Conservation (phyloP, 1,140 invertebrate genomes). For the Idris sp. region DNA sequence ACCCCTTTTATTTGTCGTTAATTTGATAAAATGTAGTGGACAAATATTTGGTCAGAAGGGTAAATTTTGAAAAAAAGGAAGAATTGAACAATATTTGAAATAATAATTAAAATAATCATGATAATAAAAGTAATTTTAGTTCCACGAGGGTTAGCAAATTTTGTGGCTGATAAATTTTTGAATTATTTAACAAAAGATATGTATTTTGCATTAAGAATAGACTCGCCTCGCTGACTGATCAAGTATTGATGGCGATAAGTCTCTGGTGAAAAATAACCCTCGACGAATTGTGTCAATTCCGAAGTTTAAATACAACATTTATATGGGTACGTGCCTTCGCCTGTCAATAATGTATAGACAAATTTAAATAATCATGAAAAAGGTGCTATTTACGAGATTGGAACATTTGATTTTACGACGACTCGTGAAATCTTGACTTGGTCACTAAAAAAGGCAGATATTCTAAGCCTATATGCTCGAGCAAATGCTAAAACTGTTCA, state of each 20-base stretch:
- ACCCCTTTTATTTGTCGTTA: slow-evolving; percentile 17
- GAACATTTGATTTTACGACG: slow-evolving; percentile 48
- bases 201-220: slow-evolving; percentile 41
- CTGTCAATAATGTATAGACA: slow-evolving; percentile 65
- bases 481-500: too few relatives aligned
- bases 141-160: slow-evolving; percentile 6
- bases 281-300: slow-evolving; percentile 47
- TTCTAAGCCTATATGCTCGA: too few relatives aligned
- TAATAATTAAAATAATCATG: slow-evolving; percentile 28
- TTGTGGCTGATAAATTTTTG: slow-evolving; percentile 7
- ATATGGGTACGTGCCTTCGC: slow-evolving; percentile 63
- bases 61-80: slow-evolving; percentile 1
- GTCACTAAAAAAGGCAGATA: slow-evolving; percentile 3
- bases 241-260: slow-evolving; percentile 65
- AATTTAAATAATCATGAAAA: slow-evolving; percentile 40
- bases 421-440: slow-evolving; percentile 46
- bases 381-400: slow-evolving; percentile 37
- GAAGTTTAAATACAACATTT: slow-evolving; percentile 69
- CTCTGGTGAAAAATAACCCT: slow-evolving; percentile 57
- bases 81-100: slow-evolving; percentile 6
- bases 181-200: slow-evolving; percentile 40
- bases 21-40: slow-evolving; percentile 35
- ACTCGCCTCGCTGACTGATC: slow-evolving; percentile 32
- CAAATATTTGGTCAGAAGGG: slow-evolving; percentile 37
- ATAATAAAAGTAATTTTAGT: slow-evolving; percentile 29